phyloP scores from a whole-genome alignment of 1,140 invertebrate species.

The Zaprionus davidi region DNA sequence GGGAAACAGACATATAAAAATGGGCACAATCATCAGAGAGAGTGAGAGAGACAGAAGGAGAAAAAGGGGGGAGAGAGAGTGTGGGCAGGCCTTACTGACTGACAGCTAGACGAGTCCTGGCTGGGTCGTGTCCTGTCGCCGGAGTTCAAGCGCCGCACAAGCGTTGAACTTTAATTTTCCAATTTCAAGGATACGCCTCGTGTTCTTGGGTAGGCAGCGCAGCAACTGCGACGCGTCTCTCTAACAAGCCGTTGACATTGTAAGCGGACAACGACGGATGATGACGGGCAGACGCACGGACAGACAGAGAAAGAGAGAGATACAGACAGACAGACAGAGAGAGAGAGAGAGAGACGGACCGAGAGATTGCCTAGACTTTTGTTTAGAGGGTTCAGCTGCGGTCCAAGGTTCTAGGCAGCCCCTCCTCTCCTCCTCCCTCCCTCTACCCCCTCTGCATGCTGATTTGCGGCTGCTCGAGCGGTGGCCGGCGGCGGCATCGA shows the following conservation, averaged over 20 bases:
- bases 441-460: not conserved
- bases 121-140: constrained; percentile 39
- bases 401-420: constrained; percentile 69
- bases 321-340: constrained; percentile 9
- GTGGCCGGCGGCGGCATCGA: constrained; percentile 26
- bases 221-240: constrained; percentile 12
- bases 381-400: constrained; percentile 60
- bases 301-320: not conserved
- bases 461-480: constrained; percentile 31
- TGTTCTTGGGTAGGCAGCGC: not conserved
- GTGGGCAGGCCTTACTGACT: constrained; percentile 13
- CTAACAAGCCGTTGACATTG: constrained; percentile 76
- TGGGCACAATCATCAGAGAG: constrained; percentile 49
- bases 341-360: constrained; percentile 6
- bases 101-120: constrained; percentile 51
- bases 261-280: constrained; percentile 71
- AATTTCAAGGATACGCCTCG: constrained; percentile 68
- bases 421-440: not conserved
- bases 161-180: constrained; percentile 74
- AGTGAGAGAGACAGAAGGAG: not conserved
- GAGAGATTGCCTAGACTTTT: constrained; percentile 68
- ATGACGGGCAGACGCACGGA: constrained; percentile 22
- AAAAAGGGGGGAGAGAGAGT: not conserved
- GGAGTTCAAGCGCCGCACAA: constrained; percentile 73
- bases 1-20: constrained; percentile 46